phyloP scores from a whole-genome alignment of 2,797 vertebrate species.

The Chaetodon trifasciatus region DNA sequence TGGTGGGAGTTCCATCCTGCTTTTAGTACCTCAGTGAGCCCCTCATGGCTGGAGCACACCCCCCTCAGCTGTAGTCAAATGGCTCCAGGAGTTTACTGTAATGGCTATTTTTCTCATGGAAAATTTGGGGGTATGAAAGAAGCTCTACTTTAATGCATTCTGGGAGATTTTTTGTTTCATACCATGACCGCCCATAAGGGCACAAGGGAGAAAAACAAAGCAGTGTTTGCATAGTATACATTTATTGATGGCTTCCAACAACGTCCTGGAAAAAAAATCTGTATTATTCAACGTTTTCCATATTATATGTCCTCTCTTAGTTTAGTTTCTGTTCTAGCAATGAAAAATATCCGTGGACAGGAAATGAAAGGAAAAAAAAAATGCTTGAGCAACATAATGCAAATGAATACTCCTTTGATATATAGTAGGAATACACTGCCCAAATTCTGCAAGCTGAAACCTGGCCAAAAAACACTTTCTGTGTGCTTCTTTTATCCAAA shows the following conservation, averaged over 20 bases:
- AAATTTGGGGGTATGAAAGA: conserved; percentile 1
- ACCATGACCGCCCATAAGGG: not conserved
- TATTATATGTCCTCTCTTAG: conserved; percentile 33
- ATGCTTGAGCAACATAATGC: conserved; percentile 55
- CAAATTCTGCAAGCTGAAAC: conserved; percentile 38
- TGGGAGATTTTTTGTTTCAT: not conserved
- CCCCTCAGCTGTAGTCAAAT: not conserved
- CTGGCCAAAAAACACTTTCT: conserved; percentile 14
- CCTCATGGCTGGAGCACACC: not conserved
- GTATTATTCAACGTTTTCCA: conserved; percentile 13
- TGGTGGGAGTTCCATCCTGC: not conserved
- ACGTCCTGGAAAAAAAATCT: not conserved
- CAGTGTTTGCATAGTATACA: conserved; percentile 13
- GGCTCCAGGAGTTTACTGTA: conserved; percentile 9
- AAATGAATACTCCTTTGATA: conserved; percentile 50
- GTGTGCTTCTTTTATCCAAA: conserved; percentile 25
- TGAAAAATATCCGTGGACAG: conserved; percentile 41
- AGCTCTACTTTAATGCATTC: not conserved
- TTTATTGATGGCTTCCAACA: conserved; percentile 32
- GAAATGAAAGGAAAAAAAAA: conserved; percentile 32
- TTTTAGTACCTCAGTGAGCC: not conserved
- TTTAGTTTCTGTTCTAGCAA: conserved; percentile 24
- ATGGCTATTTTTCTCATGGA: not conserved
- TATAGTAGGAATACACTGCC: conserved; percentile 16
- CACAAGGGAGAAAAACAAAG: conserved; percentile 15